A percentile compares a stretch with the other conserved stretches of the same genome.
Evolutionary conservation across 2,113 vertebrate genomes (phyloP).

Genomic region (Gallinago media): DNA sequence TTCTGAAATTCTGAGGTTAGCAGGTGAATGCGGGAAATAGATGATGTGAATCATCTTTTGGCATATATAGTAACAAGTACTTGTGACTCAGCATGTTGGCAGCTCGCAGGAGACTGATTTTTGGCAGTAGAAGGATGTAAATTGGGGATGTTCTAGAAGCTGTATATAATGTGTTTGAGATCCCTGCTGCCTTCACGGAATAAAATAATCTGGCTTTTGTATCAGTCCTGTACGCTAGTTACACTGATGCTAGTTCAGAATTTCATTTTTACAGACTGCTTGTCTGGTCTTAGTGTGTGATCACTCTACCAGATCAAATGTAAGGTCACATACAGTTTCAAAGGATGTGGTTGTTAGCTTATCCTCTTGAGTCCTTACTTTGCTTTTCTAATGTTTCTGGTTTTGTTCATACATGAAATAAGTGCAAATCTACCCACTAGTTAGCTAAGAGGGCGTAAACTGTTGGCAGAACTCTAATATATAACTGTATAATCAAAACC

Average conservation of each 20-base stretch:
- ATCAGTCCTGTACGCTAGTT: no score
- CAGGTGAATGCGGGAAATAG: neutral
- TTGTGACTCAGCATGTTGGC: constrained; percentile 37
- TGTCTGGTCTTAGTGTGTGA: neutral
- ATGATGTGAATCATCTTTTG: neutral
- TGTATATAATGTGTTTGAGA: neutral
- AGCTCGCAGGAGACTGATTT: neutral
- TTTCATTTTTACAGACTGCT: fast-evolving
- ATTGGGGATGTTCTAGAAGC: neutral
- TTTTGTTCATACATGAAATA: neutral
- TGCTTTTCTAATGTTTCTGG: neutral
- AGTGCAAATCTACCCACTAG: fast-evolving
- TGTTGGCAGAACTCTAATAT: neutral
- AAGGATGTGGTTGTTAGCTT: neutral
- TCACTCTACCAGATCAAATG: neutral
- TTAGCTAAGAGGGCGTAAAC: neutral
- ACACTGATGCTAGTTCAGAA: neutral
- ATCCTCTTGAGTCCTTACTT: neutral
- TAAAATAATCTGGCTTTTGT: neutral
- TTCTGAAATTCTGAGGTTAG: no score
- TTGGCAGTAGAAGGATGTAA: neutral
- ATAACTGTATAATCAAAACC: neutral
- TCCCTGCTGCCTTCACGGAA: neutral
- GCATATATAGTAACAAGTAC: neutral
- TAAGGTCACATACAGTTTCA: neutral